Evolutionary conservation across 2,113 vertebrate species (phyloP), one percentile per base, ranked within the genome.

Genomic region (Oenanthe oenanthe): DNA sequence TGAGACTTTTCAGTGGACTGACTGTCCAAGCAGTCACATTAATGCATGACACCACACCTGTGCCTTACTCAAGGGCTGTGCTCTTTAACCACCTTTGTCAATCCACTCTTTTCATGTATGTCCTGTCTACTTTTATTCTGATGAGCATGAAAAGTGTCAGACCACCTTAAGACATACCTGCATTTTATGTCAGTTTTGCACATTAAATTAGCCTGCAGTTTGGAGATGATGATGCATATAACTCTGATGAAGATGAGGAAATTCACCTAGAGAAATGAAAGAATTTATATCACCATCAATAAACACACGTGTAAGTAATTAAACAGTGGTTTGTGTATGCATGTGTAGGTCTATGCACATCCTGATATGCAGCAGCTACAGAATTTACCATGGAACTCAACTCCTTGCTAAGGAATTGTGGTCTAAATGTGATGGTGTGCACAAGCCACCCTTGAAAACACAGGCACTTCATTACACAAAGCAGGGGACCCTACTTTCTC

Each of bases 171-270:
- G 18, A 93, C 96, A 92, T 97, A 98, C 99, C 99, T 98, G 98
- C 98, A 99, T 95, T 99, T 99, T 97, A 98, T 98, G 90, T 99
- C 99, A 8, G 98, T 98, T 95, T 98, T 98, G 92, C 98, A 98
- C 98, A 99, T 99, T 94, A 99, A 97, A 79, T 99, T 98, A 89
- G 99, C 98, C 85, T 98, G 98, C 68, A 99, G 98, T 92, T 99
- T 99, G 81, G 99, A 98, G 60, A 99, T 97, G 73, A 99, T 98
- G 20, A 99, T 98, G 83, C 97, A 98, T 93, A 99, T 98, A 93
- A 99, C 99, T 88, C 98, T 98, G 91, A 99, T 96, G 81, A 99
- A 99, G 96, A 99, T 98, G 88, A 98, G 98, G 87, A 99, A 98
- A 95, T 99, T 99, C 77, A 99, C 97, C 99, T 99, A 95, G 26